Conservation (phyloP, 2,113 vertebrate genomes). For the Marmota flaviventris region DNA sequence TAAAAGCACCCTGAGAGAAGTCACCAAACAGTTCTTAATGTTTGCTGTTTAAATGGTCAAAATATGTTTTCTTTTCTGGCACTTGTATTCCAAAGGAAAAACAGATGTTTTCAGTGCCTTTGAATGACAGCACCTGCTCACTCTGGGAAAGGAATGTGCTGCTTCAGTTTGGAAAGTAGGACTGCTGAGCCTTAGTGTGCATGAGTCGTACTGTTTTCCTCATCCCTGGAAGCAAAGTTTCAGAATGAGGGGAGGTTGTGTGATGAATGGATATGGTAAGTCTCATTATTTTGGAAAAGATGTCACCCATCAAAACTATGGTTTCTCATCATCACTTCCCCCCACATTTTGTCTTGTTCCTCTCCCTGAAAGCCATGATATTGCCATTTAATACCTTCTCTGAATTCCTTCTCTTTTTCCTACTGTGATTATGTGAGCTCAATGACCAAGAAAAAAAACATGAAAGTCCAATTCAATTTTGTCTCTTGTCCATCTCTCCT, state of each 20-base stretch:
- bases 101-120: neutral
- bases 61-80: slow-evolving; percentile 52
- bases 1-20: slow-evolving; percentile 44
- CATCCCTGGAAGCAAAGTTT: neutral
- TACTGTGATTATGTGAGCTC: neutral
- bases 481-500: neutral
- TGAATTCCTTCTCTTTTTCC: neutral
- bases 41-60: slow-evolving; percentile 48
- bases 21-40: slow-evolving; percentile 13
- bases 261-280: neutral
- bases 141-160: neutral
- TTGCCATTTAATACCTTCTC: neutral
- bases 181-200: neutral
- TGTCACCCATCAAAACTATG: neutral
- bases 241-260: neutral
- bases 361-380: neutral
- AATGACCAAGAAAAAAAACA: neutral
- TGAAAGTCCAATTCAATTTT: neutral
- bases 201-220: neutral
- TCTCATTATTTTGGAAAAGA: neutral
- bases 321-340: neutral
- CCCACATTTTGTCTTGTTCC: neutral
- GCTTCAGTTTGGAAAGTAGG: slow-evolving; percentile 18
- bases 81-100: slow-evolving; percentile 2
- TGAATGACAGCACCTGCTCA: neutral